Percentiles rank a stretch among this genome's conserved stretches.
phyloP scores from a whole-genome alignment of 1,140 invertebrate genomes.

The Megalopta genalis region DNA sequence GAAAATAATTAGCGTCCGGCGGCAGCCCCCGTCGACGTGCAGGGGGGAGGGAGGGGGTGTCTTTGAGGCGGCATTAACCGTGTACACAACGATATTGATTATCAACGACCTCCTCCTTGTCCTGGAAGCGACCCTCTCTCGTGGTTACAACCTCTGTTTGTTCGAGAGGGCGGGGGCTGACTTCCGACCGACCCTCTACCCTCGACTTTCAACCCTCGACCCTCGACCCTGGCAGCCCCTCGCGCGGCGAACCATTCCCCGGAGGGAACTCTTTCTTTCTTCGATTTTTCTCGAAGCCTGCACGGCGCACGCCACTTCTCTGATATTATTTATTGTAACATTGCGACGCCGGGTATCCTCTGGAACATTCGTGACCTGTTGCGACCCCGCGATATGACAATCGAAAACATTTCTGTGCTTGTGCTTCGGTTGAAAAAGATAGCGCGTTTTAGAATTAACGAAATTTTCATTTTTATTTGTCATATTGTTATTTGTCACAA shows the following conservation, averaged over 20 bases:
- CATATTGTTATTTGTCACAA: too few relatives aligned
- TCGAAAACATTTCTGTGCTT: too few relatives aligned
- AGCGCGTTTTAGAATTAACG: too few relatives aligned
- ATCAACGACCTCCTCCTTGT: background rate
- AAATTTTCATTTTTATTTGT: too few relatives aligned
- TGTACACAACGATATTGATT: constrained; percentile 56
- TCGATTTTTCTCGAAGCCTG: background rate
- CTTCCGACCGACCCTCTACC: constrained; percentile 12
- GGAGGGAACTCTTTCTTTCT: background rate
- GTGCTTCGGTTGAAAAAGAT: too few relatives aligned
- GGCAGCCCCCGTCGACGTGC: background rate
- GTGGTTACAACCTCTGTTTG: constrained; percentile 23
- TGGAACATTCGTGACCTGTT: too few relatives aligned
- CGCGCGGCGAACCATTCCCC: background rate
- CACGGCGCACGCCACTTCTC: too few relatives aligned
- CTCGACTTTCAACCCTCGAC: constrained; percentile 3
- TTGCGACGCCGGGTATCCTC: too few relatives aligned
- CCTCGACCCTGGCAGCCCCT: constrained; percentile 5
- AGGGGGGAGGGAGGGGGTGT: background rate
- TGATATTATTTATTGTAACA: background rate
- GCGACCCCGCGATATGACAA: too few relatives aligned
- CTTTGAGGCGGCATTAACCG: constrained; percentile 50
- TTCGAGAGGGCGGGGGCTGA: background rate
- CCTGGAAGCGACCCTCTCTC: background rate
- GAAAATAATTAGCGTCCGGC: constrained; percentile 55